These are phyloP conservation scores for Varanus komodoensis DNA, from an alignment of 2,113 vertebrate species.

Conservation along the genomic window DNA sequence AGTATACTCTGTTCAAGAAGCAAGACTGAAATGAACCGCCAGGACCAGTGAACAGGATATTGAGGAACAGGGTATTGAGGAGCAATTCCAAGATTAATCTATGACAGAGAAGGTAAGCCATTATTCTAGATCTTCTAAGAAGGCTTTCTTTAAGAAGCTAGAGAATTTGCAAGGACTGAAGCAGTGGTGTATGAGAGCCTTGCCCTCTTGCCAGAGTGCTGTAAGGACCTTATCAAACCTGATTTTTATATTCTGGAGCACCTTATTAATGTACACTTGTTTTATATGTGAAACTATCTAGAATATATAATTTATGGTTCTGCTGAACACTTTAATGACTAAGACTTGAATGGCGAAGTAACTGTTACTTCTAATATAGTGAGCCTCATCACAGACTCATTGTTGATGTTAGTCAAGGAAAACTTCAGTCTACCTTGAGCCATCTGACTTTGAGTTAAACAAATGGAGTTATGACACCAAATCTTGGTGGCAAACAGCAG, in stretches of 20 bases:
- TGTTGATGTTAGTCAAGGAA: neutral
- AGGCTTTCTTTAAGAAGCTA: neutral
- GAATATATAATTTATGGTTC: neutral
- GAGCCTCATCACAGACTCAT: neutral
- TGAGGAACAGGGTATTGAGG: neutral
- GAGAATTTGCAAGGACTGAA: neutral
- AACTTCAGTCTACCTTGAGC: neutral
- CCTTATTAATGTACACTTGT: neutral
- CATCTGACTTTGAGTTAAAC: neutral
- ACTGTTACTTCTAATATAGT: neutral
- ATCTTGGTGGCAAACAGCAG: neutral
- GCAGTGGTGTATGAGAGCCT: neutral
- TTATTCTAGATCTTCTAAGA: too few species aligned
- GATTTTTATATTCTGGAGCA: neutral
- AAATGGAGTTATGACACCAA: neutral
- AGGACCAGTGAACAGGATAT: neutral
- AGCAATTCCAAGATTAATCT: neutral
- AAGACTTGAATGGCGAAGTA: neutral
- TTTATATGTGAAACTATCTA: neutral
- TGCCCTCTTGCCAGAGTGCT: neutral
- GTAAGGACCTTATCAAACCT: neutral
- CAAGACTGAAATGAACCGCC: neutral
- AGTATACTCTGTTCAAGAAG: neutral
- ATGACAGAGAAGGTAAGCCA: too few species aligned
- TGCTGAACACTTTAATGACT: neutral